A percentile compares a stretch with the other conserved stretches of the same genome.
These are phyloP conservation scores for Himalopsyche japonica DNA, from an alignment of 2,888 invertebrate species.

Conservation along the genomic window DNA sequence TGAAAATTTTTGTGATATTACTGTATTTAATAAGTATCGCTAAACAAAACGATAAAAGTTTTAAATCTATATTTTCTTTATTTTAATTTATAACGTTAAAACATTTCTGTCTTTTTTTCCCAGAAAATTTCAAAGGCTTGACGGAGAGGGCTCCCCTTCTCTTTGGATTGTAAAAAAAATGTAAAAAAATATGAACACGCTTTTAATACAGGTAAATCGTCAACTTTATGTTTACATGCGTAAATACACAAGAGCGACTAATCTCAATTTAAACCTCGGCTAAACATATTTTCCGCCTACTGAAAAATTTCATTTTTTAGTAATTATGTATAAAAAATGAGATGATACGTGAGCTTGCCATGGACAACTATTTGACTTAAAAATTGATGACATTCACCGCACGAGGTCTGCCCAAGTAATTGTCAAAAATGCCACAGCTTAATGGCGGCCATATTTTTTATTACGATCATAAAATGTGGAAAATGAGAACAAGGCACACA, in stretches of 20 bases:
- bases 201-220: background rate
- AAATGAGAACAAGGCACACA: slow-evolving; percentile 22
- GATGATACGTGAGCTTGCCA: background rate
- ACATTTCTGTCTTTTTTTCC: no score
- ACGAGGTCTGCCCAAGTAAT: slow-evolving; percentile 14
- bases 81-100: no score
- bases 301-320: background rate
- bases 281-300: background rate
- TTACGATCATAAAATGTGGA: slow-evolving; percentile 24
- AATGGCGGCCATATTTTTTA: slow-evolving; percentile 30
- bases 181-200: background rate
- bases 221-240: background rate
- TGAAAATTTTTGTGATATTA: no score
- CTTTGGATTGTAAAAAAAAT: background rate
- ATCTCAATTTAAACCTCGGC: background rate
- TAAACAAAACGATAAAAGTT: no score
- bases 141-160: no score
- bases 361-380: slow-evolving; percentile 5
- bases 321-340: background rate
- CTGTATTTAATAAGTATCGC: no score
- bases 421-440: slow-evolving; percentile 28
- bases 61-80: no score
- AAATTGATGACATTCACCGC: slow-evolving; percentile 13
- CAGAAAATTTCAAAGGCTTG: no score
- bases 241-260: background rate